Base-by-base conservation (phyloP, 1,140 invertebrate species). In the Drosophila elegans region DNA sequence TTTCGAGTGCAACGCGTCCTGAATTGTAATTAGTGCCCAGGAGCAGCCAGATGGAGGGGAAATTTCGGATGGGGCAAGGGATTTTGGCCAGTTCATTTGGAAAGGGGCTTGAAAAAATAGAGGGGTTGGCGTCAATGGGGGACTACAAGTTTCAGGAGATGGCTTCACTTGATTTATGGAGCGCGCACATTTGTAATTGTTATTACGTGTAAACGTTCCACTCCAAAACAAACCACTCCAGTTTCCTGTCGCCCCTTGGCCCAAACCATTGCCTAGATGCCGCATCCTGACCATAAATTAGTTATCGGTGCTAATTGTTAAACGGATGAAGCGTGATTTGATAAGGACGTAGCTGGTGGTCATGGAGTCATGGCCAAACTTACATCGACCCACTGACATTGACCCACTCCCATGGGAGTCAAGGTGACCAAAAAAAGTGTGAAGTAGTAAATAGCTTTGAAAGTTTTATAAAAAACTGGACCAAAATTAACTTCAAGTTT, bases 1-100 rank as follows among this genome's bases (percentile, higher is more conserved):
- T 72, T 78, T 78, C 76, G 60, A 78, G 74, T 78, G 74, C 67
- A 78, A 78, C 74, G 75, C 76, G 76, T 78, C 67, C 74, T 78
- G 76, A 78, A 78, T 78, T 78, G 76, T 78, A 78, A 78, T 78
- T 78, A 78, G 76, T 72, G 67, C 54, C 39, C 63, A 75, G 67
- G 41, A 73, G 67, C 36, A 11, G 49, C 12, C 29, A 34, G 54
- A 9, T 25, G 32, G n/a, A 42, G 6, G 16, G 10, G 25, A 13
- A 56, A 38, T 12, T 38, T 32, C 7, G 12, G 27, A 9, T 7
- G 12, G 13, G 39, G 41, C 16, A 36, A 4, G 12, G 34, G 44
- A 36, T 55, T 29, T 41, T 12, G 59, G 44, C 42, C 61, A 66
- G 72, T 76, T 57, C 53, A 66, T 74, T 75, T 62, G 39, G 16